These are phyloP conservation scores for Odontocolon sp. DNA, from an alignment of 2,888 invertebrate species.

Conservation along the genomic window DNA sequence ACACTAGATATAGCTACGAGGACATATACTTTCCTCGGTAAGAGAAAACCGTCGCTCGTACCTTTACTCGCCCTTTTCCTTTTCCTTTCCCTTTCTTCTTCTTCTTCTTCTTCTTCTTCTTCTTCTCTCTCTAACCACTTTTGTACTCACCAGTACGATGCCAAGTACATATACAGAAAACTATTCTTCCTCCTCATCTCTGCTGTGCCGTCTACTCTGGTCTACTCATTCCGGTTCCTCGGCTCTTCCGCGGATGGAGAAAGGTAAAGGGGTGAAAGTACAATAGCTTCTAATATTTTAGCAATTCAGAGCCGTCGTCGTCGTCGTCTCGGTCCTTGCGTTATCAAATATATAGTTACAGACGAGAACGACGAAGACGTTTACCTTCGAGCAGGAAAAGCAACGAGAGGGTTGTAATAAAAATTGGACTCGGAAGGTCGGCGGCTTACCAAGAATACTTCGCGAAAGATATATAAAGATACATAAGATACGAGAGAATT, in stretches of 20 bases:
- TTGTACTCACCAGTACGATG: slow-evolving; percentile 12
- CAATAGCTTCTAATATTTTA: slow-evolving; percentile 56
- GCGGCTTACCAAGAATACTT: slow-evolving; percentile 6
- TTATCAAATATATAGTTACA: too few species aligned
- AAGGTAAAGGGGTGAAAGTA: neutral
- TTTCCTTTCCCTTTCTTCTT: too few species aligned
- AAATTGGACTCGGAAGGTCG: slow-evolving; percentile 35
- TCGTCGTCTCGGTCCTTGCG: slow-evolving; percentile 10
- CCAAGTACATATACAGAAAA: slow-evolving; percentile 35
- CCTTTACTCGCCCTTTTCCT: neutral
- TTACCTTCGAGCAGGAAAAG: slow-evolving; percentile 13
- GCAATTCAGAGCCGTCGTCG: slow-evolving; percentile 42
- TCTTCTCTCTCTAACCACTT: slow-evolving; percentile 14
- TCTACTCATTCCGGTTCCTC: too few species aligned
- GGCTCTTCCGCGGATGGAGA: neutral
- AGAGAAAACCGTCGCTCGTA: slow-evolving; percentile 11
- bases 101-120: slow-evolving; percentile 22
- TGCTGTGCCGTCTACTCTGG: slow-evolving; percentile 44
- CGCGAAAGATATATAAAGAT: slow-evolving; percentile 26
- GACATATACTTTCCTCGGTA: slow-evolving; percentile 16
- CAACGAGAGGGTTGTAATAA: slow-evolving; percentile 6
- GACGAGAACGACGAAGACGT: slow-evolving; percentile 1
- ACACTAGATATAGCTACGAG: slow-evolving; percentile 35
- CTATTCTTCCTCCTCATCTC: slow-evolving; percentile 41
- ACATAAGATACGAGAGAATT: slow-evolving; percentile 43